Base-by-base conservation (phyloP, 2,888 invertebrate genomes). In the Germaria angustata region DNA sequence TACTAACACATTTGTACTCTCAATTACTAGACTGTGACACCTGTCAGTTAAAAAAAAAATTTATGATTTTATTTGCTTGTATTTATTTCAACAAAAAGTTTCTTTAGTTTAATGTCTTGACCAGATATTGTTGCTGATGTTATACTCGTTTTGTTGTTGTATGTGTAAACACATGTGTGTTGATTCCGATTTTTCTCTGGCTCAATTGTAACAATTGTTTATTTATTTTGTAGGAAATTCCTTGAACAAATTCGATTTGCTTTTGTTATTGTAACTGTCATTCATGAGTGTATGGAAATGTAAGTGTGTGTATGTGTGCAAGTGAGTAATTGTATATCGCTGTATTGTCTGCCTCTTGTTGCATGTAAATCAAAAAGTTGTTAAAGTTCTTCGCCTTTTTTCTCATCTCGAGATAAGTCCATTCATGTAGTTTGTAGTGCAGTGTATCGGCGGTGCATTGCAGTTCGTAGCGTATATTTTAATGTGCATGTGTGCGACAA, bases 61-160 rank as follows among this genome's bases (percentile, higher is more conserved):
- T 66, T 76, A 82, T 79, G 73, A 82, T 79, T 79, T 79, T 79
- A 82, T 82, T 82, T 75, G 59, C 73, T 69, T 75, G 44, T 53
- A 65, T 69, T 73, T 41, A 41, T 73, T 69, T 63, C 69, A 68
- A 36, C 49, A 69, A 65, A 69, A 68, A 75, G 78, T 76, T 76
- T 79, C 73, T 82, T 79, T 66, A 79, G 66, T 75, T 82, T 66
- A 71, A 71, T 59, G 13, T 75, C 59, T 78, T 32, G 41, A 22
- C 36, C 32, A n/a, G 49, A 39, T 72, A 17, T 51, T 59, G 39
- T 41, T 66, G 24, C 36, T 57, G 71, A 17, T 24, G 24, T 7
- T 28, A n/a, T n/a, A n/a, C n/a, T n/a, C n/a, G 36, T 51, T 28
- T 61, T 63, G 49, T 59, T n/a, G 11, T 32, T 51, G 46, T 34